Evolutionary conservation across 2,888 invertebrate species (phyloP).

Genomic region (Sthenelais limicola): DNA sequence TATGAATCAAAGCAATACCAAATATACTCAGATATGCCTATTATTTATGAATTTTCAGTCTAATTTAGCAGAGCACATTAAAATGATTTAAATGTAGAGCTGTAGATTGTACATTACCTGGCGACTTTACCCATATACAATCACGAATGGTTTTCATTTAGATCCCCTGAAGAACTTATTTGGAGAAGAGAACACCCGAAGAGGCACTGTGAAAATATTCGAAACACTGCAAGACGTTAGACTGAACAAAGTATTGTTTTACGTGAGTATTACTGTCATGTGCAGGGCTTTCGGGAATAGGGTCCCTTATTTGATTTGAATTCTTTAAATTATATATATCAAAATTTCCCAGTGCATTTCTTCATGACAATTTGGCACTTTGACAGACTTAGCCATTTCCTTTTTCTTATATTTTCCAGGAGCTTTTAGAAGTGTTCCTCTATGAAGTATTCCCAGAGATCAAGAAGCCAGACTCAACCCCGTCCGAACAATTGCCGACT

Average conservation of each 20-base stretch:
- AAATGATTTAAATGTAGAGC: not conserved
- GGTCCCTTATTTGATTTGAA: not conserved
- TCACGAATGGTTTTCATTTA: slow-evolving; percentile 74
- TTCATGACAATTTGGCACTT: not conserved
- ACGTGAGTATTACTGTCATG: slow-evolving; percentile 78
- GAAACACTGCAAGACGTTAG: slow-evolving; percentile 87
- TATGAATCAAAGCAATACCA: too few relatives aligned
- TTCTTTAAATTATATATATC: not conserved
- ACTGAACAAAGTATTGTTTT: slow-evolving; percentile 91
- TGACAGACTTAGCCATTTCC: not conserved
- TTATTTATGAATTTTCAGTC: too few relatives aligned
- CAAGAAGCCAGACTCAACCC: not conserved
- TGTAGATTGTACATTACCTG: too few relatives aligned
- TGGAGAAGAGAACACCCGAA: slow-evolving; percentile 86
- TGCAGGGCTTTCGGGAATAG: not conserved
- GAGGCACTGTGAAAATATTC: slow-evolving; percentile 89
- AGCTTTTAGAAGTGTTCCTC: slow-evolving; percentile 79
- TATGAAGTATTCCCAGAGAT: slow-evolving; percentile 80
- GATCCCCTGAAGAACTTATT: slow-evolving; percentile 87
- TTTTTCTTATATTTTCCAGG: slow-evolving; percentile 74
- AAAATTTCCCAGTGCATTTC: too few relatives aligned
- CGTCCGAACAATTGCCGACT: too few relatives aligned
- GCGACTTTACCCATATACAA: too few relatives aligned
- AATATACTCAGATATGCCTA: too few relatives aligned
- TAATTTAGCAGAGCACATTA: too few relatives aligned